Evolutionary conservation across 2,113 vertebrate species (phyloP), one percentile per base, ranked within the genome.

Genomic region (Melanerpes formicivorus): DNA sequence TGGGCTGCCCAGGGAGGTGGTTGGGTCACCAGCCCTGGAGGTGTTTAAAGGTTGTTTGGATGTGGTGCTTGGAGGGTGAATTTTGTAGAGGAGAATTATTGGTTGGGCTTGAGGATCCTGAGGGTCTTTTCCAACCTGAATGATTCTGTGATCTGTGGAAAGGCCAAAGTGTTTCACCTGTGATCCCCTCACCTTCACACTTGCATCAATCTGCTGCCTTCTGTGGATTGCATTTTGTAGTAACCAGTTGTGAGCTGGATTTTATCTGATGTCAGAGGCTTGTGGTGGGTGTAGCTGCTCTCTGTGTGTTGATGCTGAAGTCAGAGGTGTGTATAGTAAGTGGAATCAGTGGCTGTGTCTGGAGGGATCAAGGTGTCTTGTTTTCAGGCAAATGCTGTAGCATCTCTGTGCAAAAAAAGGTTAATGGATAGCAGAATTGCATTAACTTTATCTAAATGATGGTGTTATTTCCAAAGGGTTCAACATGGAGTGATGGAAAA

Each of bases 381-480:
- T 88, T 70, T 84, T 90, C 73, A 90, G 50, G 21, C 67, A 81
- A 40, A 29, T 26, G 73, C 32, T 76, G 17, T 58, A 52, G 30
- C 0, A 1, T 59, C 46, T 74, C 50, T 90, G 88, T 93, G 90
- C 80, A 67, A 62, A 94, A 87, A 87, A 80, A 87, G 52, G 72
- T 95, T 96, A 94, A 93, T 64, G n/a, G 90, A 17, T 67, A 80
- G 69, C 79, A 91, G 75, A 59, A 74, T 56, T 84, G 50, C 93
- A 23, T 94, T 95, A 95, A 52, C 75, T 55, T 95, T 71, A 46
- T 63, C 69, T 71, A 65, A 94, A 67, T 76, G 65, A 78, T 88
- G 40, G 42, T 3, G 23, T 63, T 12, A 37, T 77, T 87, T 95
- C 90, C 95, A 90, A 96, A 94, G 78, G 90, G 50, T 59, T 91